phyloP scores from a whole-genome alignment of 2,888 invertebrate genomes.

The Galerucella pusilla region DNA sequence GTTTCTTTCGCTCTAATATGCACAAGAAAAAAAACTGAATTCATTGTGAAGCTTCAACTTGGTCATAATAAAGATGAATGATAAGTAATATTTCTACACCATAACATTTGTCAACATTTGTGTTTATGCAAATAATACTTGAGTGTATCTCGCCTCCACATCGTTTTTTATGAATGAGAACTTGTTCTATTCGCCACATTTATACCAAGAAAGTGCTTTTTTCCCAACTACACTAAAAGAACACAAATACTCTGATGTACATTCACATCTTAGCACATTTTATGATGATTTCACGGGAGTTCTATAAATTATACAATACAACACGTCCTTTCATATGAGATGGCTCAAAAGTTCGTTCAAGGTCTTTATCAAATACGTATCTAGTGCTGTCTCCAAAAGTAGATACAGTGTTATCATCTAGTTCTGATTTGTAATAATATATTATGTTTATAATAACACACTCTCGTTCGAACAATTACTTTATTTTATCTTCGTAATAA shows the following conservation, averaged over 20 bases:
- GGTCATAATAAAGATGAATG: conserved; percentile 14
- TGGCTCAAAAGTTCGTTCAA: too few relatives aligned
- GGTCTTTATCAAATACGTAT: too few relatives aligned
- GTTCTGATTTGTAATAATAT: too few relatives aligned
- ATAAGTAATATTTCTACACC: conserved; percentile 35
- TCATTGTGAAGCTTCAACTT: not conserved
- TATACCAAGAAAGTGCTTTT: conserved; percentile 28
- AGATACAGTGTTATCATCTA: too few relatives aligned
- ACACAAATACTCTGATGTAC: not conserved
- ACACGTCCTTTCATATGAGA: too few relatives aligned
- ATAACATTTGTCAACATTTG: conserved; percentile 51
- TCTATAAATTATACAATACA: not conserved
- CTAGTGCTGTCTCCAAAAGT: too few relatives aligned
- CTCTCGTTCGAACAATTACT: too few relatives aligned
- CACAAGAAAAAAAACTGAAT: not conserved
- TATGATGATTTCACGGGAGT: not conserved
- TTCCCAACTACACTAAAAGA: conserved; percentile 7
- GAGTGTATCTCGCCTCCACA: conserved; percentile 48
- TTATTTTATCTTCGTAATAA: too few relatives aligned
- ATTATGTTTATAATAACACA: too few relatives aligned
- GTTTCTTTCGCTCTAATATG: not conserved
- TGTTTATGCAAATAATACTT: conserved; percentile 53
- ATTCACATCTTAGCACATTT: not conserved
- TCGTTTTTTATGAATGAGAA: conserved; percentile 53
- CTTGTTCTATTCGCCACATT: conserved; percentile 9